Base-by-base conservation (phyloP, 2,113 vertebrate genomes). In the Potamarius usumacintae region DNA sequence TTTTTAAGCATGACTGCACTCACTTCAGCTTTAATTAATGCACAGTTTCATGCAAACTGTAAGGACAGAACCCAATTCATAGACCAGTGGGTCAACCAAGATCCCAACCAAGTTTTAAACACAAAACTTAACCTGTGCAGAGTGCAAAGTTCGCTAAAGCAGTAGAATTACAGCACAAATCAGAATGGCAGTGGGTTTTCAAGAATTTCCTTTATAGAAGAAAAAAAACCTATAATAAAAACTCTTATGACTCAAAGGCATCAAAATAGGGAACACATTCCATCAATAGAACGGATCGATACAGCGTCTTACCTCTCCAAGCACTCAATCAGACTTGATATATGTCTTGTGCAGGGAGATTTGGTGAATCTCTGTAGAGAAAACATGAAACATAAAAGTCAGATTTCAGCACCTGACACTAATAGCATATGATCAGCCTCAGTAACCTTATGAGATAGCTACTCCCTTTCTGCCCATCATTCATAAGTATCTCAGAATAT, bases 1-100 rank as follows among this genome's bases (percentile, higher is more conserved):
- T 89, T 42, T 93, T 94, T 88, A 92, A 89, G 92, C 90, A 85
- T 92, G 91, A 90, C 89, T 92, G 91, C 89, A 52, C 88, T 94
- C 88, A 88, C 86, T 90, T 71, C 85, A 67, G 89, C 91, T 89
- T 89, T 93, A 92, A 93, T 93, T 90, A 94, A 91, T 87, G 85
- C 88, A 85, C 85, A 83, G 84, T 89, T 91, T 90, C 91, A 92
- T 22, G 20, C 65, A 90, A 90, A 93, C 83, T 15, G 83, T 85
- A 55, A 22, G 88, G 90, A 92, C 78, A 88, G 89, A 89, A 84
- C 83, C 30, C 87, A 86, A 89, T 65, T 53, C 85, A 89, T 60
- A 82, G 88, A 90, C 89, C 52, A 14, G 25, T 71, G 30, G 84
- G 89, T 86, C 81, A 77, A 4, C 42, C 42, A 18, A 42, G 67